phyloP scores from a whole-genome alignment of 2,888 invertebrate species.

The Drosophila histrio region DNA sequence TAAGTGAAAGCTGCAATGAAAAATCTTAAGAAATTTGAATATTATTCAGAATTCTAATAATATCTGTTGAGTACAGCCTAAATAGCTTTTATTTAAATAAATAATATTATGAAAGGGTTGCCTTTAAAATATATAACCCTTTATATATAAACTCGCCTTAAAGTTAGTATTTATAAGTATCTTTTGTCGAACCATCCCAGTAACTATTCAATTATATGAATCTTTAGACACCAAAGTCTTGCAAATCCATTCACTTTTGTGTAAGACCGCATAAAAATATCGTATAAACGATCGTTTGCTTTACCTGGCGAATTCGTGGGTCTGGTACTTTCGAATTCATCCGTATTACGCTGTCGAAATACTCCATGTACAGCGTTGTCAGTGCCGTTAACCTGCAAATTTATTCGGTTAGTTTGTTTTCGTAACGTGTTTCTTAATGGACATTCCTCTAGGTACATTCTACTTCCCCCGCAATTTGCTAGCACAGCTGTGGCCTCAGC shows the following conservation, averaged over 20 bases:
- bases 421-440: conserved; percentile 26
- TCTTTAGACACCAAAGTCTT: neutral
- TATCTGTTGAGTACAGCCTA: too few relatives aligned
- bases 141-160: too few relatives aligned
- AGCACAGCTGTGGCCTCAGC: conserved; percentile 50
- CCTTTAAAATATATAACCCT: too few relatives aligned
- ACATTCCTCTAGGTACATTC: conserved; percentile 17
- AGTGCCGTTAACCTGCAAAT: conserved; percentile 75
- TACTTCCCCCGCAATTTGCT: neutral
- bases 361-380: conserved; percentile 80
- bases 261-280: conserved; percentile 19
- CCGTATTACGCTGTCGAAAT: conserved; percentile 79
- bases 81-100: too few relatives aligned
- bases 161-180: neutral
- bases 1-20: too few relatives aligned
- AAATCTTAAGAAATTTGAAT: too few relatives aligned
- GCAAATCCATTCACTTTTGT: conserved; percentile 45
- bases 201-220: too few relatives aligned
- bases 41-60: too few relatives aligned
- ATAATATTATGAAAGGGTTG: too few relatives aligned
- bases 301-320: conserved; percentile 70
- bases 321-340: conserved; percentile 76
- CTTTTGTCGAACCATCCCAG: neutral
- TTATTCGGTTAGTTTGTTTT: conserved; percentile 39
- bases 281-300: conserved; percentile 3